Evolutionary conservation across 2,888 invertebrate species (phyloP).

Genomic region (Rapana venosa): DNA sequence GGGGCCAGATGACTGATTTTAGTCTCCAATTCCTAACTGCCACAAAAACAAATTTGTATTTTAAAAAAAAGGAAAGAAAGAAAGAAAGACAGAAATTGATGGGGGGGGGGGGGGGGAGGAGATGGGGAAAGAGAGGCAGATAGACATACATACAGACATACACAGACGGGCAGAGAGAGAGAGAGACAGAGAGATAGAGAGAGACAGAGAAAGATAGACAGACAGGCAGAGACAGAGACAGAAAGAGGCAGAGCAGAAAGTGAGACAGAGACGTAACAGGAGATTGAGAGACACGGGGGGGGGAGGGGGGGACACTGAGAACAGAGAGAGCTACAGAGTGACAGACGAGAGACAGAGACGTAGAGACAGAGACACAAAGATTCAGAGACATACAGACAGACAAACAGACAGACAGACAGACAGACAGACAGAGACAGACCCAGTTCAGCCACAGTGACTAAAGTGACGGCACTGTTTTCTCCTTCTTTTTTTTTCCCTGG

Average conservation of each 20-base stretch:
- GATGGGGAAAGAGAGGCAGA: background rate
- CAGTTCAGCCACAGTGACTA: background rate
- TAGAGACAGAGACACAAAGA: background rate
- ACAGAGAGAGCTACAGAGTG: background rate
- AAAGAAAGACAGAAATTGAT: no score
- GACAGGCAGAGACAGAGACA: background rate
- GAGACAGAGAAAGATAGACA: background rate
- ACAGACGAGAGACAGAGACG: background rate
- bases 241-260: no score
- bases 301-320: background rate
- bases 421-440: background rate
- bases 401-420: slow-evolving; percentile 5
- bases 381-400: background rate
- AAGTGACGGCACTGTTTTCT: no score
- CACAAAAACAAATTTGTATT: no score
- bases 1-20: no score
- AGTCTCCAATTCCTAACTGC: no score
- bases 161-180: background rate
- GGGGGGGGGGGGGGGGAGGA: background rate
- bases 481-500: no score
- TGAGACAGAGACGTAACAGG: no score
- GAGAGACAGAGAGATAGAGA: background rate
- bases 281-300: background rate
- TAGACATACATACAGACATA: background rate
- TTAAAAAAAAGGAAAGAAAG: no score